These are phyloP conservation scores for Ammodytes dubius DNA, from an alignment of 2,113 vertebrate genomes.

Conservation along the genomic window DNA sequence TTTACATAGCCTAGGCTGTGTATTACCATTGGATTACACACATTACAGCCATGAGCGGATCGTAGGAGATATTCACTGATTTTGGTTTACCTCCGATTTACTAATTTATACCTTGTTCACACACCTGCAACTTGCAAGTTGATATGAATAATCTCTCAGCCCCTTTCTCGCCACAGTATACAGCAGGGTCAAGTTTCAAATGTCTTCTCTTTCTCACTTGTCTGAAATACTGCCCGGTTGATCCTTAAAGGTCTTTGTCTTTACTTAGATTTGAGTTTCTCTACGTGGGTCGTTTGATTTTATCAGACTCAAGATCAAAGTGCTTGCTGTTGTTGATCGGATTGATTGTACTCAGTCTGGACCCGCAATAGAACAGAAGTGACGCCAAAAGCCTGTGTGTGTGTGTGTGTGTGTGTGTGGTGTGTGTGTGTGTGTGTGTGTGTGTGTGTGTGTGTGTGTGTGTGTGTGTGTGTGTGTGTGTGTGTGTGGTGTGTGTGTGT, in stretches of 20 bases:
- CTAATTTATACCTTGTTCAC: background rate
- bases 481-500: no score
- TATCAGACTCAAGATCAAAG: background rate
- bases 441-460: background rate
- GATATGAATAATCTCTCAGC: slow-evolving; percentile 29
- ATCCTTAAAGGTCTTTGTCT: slow-evolving; percentile 24
- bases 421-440: no score
- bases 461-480: no score
- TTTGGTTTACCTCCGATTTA: background rate
- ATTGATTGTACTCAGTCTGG: slow-evolving; percentile 11
- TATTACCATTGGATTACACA: no score
- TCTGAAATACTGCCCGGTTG: slow-evolving; percentile 31
- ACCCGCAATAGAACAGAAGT: background rate
- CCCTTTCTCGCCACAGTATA: background rate
- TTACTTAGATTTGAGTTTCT: slow-evolving; percentile 13
- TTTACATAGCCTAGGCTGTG: no score
- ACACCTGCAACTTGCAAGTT: slow-evolving; percentile 42
- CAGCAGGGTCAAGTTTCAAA: slow-evolving; percentile 48
- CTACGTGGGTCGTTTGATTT: slow-evolving; percentile 19
- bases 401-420: no score
- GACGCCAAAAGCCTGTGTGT: background rate
- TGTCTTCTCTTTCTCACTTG: slow-evolving; percentile 34
- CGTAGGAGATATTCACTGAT: no score
- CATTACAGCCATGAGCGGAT: no score
- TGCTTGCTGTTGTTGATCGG: background rate